Base-by-base conservation (phyloP, 2,888 invertebrate species). In the Gari tellinella region DNA sequence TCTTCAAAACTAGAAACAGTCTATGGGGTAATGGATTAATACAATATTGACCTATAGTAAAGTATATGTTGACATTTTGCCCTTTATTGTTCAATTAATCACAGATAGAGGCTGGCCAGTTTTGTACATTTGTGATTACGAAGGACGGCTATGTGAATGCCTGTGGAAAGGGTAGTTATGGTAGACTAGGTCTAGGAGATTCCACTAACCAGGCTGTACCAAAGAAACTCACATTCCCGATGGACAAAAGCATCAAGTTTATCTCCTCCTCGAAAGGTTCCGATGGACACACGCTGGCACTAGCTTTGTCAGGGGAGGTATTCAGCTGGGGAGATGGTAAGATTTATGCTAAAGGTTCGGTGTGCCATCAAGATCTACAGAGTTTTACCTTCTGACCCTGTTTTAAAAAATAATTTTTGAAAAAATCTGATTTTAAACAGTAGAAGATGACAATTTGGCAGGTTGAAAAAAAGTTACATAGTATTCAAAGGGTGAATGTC, bases 251-350 rank as follows among this genome's bases (percentile, higher is more conserved):
- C 31, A 84, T 91, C 37, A 89, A 88, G 76, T 89, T 94, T 81
- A 89, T 95, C 53, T 94, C 94, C 1, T 94, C 94, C 0, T 94
- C 94, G 0, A 94, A 94, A 80, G 94, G 94, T 3, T 94, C 94
- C 0, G 94, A 94, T 89, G 94, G 94, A 0, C 95, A 95, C 86
- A 94, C 94, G 73, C 89, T 95, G 63, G 94, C 94, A 1, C 84
- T 95, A 65, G 94, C 94, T 0, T 93, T 94, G 84, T 94, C 94
- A 80, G 95, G 95, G 0, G 94, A 94, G 85, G 94, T 94, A n/a
- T 94, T 94, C 89, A 94, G 94, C 10, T 94, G 94, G 94, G 94
- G 94, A 48, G 94, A 94, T 89, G 94, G 94, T 61, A 93, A 80
- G 89, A 69, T 17, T 3, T 15, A 49, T n/a, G n/a, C n/a, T n/a